A percentile compares a stretch with the other conserved stretches of the same genome.
These are phyloP conservation scores for Xanthostigma xanthostigma DNA, from an alignment of 2,888 invertebrate species.

Conservation along the genomic window DNA sequence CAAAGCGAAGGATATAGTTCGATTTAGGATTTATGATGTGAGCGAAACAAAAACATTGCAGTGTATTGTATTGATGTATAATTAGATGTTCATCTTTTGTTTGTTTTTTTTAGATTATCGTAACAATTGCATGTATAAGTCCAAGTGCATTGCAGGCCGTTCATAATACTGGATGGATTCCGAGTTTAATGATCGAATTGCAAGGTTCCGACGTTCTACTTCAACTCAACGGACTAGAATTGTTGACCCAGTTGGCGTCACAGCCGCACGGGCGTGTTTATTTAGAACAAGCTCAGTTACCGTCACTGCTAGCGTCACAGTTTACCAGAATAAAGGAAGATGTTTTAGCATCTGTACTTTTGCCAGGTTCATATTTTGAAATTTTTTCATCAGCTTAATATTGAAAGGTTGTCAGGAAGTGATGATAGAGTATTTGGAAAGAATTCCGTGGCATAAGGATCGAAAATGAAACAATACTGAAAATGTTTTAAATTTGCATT, in stretches of 20 bases:
- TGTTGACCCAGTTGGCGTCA: constrained; percentile 54
- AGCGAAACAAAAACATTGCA: constrained; percentile 3
- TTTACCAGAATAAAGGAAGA: constrained; percentile 43
- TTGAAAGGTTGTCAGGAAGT: no score
- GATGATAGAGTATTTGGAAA: no score
- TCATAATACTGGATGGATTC: constrained; percentile 44
- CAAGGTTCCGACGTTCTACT: constrained; percentile 57
- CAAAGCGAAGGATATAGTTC: constrained; percentile 38
- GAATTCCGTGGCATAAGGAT: no score
- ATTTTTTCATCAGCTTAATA: no score
- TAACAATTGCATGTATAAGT: constrained; percentile 1
- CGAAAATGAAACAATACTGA: no score
- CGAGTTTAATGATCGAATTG: constrained; percentile 49
- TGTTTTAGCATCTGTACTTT: constrained; percentile 45
- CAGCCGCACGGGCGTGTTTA: constrained; percentile 58
- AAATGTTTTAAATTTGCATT: no score
- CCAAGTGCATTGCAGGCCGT: constrained; percentile 20
- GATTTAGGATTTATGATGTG: constrained; percentile 57
- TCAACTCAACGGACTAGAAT: constrained; percentile 66
- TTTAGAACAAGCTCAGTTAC: constrained; percentile 49
- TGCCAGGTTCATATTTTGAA: constrained; percentile 40
- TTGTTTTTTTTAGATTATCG: constrained; percentile 1
- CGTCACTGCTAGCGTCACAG: constrained; percentile 45
- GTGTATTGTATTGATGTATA: neutral
- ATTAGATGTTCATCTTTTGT: constrained; percentile 1